Evolutionary conservation across 2,888 invertebrate genomes (phyloP).

Genomic region (Stenolophus ochropezus): DNA sequence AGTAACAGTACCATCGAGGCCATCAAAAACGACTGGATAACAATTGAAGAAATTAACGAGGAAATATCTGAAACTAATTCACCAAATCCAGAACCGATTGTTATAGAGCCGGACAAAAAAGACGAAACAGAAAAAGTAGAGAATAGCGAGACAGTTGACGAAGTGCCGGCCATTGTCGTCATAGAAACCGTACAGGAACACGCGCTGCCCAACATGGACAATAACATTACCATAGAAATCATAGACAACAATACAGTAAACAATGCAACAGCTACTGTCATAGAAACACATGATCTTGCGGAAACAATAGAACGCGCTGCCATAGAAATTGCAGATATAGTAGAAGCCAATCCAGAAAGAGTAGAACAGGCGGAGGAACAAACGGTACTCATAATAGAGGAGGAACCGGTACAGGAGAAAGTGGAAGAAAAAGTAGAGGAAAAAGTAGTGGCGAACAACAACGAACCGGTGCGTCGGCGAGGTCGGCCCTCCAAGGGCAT

Average conservation of each 20-base stretch:
- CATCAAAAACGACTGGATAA: constrained; percentile 46
- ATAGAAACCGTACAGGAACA: constrained; percentile 21
- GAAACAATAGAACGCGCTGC: not conserved
- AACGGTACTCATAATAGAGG: not conserved
- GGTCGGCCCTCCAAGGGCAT: not conserved
- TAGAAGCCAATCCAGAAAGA: not conserved
- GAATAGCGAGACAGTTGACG: not conserved
- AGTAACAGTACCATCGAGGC: constrained; percentile 34
- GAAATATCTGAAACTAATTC: not conserved
- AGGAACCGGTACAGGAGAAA: not conserved
- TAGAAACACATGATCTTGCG: not conserved
- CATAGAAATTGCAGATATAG: not conserved
- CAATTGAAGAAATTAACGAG: constrained; percentile 37
- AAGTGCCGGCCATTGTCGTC: constrained; percentile 2
- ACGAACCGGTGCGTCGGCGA: not conserved
- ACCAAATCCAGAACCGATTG: not conserved
- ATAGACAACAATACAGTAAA: constrained; percentile 7
- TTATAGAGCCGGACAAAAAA: constrained; percentile 17
- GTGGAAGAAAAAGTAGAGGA: not conserved
- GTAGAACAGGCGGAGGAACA: not conserved
- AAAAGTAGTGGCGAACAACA: not conserved
- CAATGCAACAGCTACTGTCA: not conserved
- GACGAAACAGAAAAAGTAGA: constrained; percentile 5
- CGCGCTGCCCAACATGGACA: not conserved
- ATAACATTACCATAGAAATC: constrained; percentile 50